phyloP scores from a whole-genome alignment of 92 coral and sea anemone species.

The Pocillopora grandis region DNA sequence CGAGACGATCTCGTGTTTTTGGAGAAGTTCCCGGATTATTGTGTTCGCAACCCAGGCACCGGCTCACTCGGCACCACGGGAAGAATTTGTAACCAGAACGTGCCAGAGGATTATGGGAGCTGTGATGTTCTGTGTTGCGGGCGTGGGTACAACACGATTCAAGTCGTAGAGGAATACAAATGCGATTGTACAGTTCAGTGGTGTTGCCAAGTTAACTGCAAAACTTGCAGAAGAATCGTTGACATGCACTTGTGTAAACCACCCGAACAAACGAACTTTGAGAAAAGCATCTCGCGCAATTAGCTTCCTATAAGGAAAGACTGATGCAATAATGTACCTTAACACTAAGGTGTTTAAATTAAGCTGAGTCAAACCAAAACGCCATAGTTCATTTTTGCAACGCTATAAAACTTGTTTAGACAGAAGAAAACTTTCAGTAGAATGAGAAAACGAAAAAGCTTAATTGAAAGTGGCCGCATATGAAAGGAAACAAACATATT shows the following conservation, averaged over 20 bases:
- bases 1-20: constrained; percentile 81
- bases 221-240: constrained; percentile 74
- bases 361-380: no score
- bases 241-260: constrained; percentile 80
- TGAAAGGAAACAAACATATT: no score
- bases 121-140: constrained; percentile 92
- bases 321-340: no score
- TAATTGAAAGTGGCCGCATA: no score
- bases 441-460: no score
- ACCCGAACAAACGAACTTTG: constrained; percentile 10
- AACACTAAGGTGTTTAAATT: no score
- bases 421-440: no score
- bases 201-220: constrained; percentile 89
- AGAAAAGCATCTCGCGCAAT: not conserved
- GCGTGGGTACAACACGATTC: constrained; percentile 88
- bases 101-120: constrained; percentile 57
- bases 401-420: no score
- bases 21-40: constrained; percentile 93
- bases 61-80: constrained; percentile 92
- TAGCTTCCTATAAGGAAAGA: no score
- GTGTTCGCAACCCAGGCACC: constrained; percentile 60
- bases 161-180: constrained; percentile 70
- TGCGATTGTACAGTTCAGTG: constrained; percentile 89
- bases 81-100: constrained; percentile 75
- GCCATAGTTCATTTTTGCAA: no score